Evolutionary conservation across 2,113 vertebrate species (phyloP), one percentile per base, ranked within the genome.

Genomic region (Connochaetes taurinus): DNA sequence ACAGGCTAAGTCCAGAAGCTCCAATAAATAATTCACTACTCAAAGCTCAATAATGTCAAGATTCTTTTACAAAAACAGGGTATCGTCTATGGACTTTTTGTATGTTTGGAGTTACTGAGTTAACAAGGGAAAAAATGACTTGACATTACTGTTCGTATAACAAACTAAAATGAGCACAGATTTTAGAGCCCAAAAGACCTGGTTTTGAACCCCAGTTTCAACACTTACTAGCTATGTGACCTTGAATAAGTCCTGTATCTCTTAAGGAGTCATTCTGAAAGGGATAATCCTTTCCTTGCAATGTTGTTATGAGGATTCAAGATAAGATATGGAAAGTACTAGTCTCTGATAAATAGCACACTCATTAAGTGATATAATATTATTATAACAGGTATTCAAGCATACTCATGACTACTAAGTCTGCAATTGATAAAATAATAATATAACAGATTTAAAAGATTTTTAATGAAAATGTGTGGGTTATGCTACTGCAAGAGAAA

Each of bases 1-100:
- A 29, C 76, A 89, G 71, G 60, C 71, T 71, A 13, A 43, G 23
- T 83, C 67, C 76, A 95, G 52, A 92, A 87, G 31, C 11, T 25
- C 74, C 93, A 23, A 89, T 90, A 89, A 97, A 95, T 93, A 90
- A 97, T 74, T 97, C 86, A 97, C 78, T 16, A 31, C 17, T 76
- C 60, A 86, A 36, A 57, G 83, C 50, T 94, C 82, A 94, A 64
- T 95, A 85, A 89, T 53, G 23, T 93, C 53, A 89, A 96, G 45
- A 87, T 93, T 84, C 78, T 95, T 91, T 88, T 64, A 93, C 57
- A 47, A 78, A 95, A 94, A 81, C 14, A 94, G 91, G 57, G n/a
- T 87, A 43, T 36, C 23, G 31, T 87, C 74, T 71, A 82, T 64
- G 83, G 67, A 47, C 50, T 95, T 94, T 86, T 93, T 23, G 8